These are phyloP conservation scores for Actinernus sp. DNA, from an alignment of 92 coral and sea anemone genomes.

Conservation along the genomic window DNA sequence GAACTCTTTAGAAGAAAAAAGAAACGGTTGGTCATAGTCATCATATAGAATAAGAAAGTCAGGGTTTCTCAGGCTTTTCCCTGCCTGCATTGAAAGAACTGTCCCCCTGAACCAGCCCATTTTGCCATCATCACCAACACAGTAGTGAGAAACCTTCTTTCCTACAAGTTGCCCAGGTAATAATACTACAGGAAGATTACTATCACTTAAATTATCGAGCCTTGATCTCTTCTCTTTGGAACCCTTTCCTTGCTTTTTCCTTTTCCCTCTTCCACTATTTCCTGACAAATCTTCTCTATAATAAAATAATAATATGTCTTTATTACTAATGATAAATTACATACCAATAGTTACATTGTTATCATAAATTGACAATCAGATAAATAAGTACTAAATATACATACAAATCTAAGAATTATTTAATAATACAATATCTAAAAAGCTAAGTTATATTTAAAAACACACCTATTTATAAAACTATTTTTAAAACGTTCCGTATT, in stretches of 20 bases:
- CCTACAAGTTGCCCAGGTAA: slow-evolving; percentile 22
- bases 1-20: slow-evolving; percentile 35
- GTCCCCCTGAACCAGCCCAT: slow-evolving; percentile 27
- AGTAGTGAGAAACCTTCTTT: slow-evolving; percentile 34
- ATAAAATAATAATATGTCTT: no score
- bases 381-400: no score
- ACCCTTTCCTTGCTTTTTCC: background rate
- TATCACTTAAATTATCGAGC: background rate
- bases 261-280: background rate
- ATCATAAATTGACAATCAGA: no score
- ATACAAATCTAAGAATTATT: no score
- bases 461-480: no score
- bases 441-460: no score
- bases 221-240: slow-evolving; percentile 13
- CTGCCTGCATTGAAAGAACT: slow-evolving; percentile 33
- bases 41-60: slow-evolving; percentile 41
- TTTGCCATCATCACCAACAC: slow-evolving; percentile 32
- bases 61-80: slow-evolving; percentile 27
- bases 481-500: no score
- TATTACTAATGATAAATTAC: no score
- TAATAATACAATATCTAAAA: no score
- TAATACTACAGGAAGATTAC: slow-evolving; percentile 15
- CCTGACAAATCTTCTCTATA: no score
- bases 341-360: no score
- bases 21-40: slow-evolving; percentile 32